phyloP scores from a whole-genome alignment of 1,140 invertebrate species.

The Euglossa dilemma region DNA sequence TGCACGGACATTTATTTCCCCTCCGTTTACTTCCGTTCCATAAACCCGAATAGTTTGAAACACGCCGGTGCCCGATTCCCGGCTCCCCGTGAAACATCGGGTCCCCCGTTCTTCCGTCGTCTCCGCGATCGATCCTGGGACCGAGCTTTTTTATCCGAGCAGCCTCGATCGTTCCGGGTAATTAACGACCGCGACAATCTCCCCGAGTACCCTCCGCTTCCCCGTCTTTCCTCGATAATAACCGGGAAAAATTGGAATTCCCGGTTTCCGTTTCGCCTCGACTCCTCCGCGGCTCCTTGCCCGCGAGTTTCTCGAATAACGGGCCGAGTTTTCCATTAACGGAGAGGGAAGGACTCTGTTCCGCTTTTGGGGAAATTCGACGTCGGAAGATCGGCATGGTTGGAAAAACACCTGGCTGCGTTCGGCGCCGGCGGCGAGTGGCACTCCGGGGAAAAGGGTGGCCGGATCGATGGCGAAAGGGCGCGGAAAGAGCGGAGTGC shows the following conservation, averaged over 20 bases:
- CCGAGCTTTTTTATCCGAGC: background rate
- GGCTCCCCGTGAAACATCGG: constrained; percentile 15
- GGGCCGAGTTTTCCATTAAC: no score
- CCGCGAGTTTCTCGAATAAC: no score
- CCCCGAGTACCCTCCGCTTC: no score
- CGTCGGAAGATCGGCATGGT: background rate
- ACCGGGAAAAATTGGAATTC: no score
- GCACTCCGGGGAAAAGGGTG: background rate
- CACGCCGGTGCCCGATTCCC: constrained; percentile 11
- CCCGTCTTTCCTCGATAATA: no score
- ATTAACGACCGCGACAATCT: background rate
- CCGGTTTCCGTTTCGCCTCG: no score
- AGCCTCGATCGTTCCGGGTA: background rate
- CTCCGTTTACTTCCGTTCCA: constrained; percentile 47
- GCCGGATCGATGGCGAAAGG: background rate
- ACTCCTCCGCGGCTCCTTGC: no score
- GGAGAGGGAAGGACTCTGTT: no score
- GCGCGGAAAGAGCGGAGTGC: background rate
- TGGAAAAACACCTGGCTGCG: background rate
- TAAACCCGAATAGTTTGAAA: constrained; percentile 49
- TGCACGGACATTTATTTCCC: constrained; percentile 51
- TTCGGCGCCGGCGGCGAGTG: background rate
- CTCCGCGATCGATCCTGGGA: background rate
- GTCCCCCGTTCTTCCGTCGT: background rate
- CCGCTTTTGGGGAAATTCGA: no score